Evolutionary conservation across 2,888 invertebrate genomes (phyloP).

Genomic region (Yponomeuta sedellus): DNA sequence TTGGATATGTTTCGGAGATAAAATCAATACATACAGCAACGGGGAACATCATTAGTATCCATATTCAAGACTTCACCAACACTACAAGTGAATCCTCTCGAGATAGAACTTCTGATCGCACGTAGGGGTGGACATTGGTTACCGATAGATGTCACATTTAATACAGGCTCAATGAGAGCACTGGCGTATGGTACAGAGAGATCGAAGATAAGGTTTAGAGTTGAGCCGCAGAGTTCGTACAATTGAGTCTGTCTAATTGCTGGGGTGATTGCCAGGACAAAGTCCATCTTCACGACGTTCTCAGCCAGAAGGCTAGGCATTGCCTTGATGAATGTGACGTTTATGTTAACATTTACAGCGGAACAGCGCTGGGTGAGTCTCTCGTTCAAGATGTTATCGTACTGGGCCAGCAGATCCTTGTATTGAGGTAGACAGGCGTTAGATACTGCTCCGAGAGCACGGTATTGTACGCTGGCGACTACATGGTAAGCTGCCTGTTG

Average conservation of each 20-base stretch:
- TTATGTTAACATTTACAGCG: constrained; percentile 95
- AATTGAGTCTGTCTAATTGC: constrained; percentile 92
- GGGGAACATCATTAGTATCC: constrained; percentile 92
- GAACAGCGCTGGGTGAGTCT: constrained; percentile 94
- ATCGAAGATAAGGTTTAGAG: constrained; percentile 94
- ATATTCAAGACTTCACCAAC: constrained; percentile 96
- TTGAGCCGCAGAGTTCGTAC: constrained; percentile 96
- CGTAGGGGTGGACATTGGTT: constrained; percentile 94
- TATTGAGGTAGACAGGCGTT: constrained; percentile 90
- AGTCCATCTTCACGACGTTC: constrained; percentile 93
- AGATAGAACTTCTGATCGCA: constrained; percentile 88
- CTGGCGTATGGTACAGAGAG: constrained; percentile 94
- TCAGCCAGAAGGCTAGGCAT: constrained; percentile 88
- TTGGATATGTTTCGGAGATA: constrained; percentile 8
- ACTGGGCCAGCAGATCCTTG: constrained; percentile 87
- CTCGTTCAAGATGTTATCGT: constrained; percentile 86
- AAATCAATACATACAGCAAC: constrained; percentile 84
- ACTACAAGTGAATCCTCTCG: constrained; percentile 94
- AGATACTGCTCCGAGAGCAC: constrained; percentile 93
- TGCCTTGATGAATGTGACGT: constrained; percentile 91
- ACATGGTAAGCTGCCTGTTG: constrained; percentile 97
- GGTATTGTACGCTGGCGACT: constrained; percentile 88
- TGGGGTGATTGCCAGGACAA: constrained; percentile 90
- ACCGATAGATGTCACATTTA: constrained; percentile 92
- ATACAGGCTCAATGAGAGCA: constrained; percentile 89